Evolutionary conservation across 2,888 invertebrate genomes (phyloP).

Genomic region (Melikaiella ostensackeni): DNA sequence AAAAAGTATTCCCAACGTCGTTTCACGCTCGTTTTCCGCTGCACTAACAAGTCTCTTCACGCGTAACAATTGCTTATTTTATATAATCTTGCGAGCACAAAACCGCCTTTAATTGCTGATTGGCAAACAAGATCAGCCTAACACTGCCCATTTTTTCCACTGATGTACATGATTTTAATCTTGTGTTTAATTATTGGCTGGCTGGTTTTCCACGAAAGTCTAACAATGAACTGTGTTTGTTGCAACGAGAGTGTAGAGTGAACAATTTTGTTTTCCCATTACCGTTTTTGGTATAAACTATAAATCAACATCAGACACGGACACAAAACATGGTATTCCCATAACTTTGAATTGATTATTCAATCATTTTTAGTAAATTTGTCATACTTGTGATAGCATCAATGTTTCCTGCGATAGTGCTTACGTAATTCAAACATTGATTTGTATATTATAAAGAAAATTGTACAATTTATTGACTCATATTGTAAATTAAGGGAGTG

Average conservation of each 20-base stretch:
- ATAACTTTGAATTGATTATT: too few relatives aligned
- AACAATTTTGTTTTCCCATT: slow-evolving; percentile 25
- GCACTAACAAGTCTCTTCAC: slow-evolving; percentile 51
- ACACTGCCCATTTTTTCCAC: slow-evolving; percentile 51
- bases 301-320: too few relatives aligned
- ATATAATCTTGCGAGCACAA: slow-evolving; percentile 44
- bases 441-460: too few relatives aligned
- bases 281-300: not conserved
- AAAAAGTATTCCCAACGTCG: not conserved
- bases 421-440: too few relatives aligned
- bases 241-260: slow-evolving; percentile 61
- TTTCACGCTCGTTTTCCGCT: slow-evolving; percentile 51
- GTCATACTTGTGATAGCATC: too few relatives aligned
- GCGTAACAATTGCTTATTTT: slow-evolving; percentile 53
- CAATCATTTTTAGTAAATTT: too few relatives aligned
- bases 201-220: slow-evolving; percentile 52
- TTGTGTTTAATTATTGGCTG: slow-evolving; percentile 51
- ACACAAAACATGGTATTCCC: too few relatives aligned
- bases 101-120: slow-evolving; percentile 44
- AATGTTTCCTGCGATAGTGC: too few relatives aligned
- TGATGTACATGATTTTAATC: slow-evolving; percentile 48
- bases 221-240: slow-evolving; percentile 73
- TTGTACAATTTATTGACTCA: too few relatives aligned
- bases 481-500: too few relatives aligned
- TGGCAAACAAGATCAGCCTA: slow-evolving; percentile 49